Percentiles rank a stretch among this genome's conserved stretches.
These are phyloP conservation scores for Tetramorium simillimum DNA, from an alignment of 1,140 invertebrate genomes.

Conservation along the genomic window DNA sequence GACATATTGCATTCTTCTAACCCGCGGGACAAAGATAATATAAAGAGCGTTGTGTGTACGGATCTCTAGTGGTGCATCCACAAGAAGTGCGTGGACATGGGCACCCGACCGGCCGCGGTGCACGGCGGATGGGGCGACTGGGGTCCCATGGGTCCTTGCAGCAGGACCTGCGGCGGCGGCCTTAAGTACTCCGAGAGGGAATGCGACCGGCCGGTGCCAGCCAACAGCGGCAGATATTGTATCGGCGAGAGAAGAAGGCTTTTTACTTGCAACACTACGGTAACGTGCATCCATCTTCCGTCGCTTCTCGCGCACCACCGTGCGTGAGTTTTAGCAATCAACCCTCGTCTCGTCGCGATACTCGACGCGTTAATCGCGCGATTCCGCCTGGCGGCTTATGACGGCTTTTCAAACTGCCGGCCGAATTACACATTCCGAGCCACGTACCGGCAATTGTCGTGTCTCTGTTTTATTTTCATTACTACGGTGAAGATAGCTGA, in stretches of 20 bases:
- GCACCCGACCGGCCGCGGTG: slow-evolving; percentile 87
- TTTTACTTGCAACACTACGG: slow-evolving; percentile 87
- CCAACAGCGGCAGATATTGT: slow-evolving; percentile 88
- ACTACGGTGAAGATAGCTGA: not conserved
- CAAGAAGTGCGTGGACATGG: slow-evolving; percentile 88
- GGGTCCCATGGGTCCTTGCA: slow-evolving; percentile 87
- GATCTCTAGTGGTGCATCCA: slow-evolving; percentile 88
- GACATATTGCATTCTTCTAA: slow-evolving; percentile 40
- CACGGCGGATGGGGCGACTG: slow-evolving; percentile 89
- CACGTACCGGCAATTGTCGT: not conserved
- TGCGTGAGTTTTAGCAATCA: not conserved
- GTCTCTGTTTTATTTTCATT: slow-evolving; percentile 11
- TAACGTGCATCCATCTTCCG: slow-evolving; percentile 72
- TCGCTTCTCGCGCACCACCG: not conserved
- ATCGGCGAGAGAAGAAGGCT: slow-evolving; percentile 84
- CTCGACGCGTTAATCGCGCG: not conserved
- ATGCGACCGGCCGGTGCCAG: slow-evolving; percentile 87
- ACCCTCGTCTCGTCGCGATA: not conserved
- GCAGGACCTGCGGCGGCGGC: slow-evolving; percentile 88
- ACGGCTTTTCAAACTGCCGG: not conserved
- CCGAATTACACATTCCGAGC: not conserved
- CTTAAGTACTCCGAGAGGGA: slow-evolving; percentile 84
- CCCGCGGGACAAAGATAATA: not conserved
- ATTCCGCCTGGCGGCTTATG: not conserved
- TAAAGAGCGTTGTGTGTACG: not conserved